A percentile compares a stretch with the other conserved stretches of the same genome.
phyloP scores from a whole-genome alignment of 2,113 vertebrate genomes.

The Parotia lawesii region DNA sequence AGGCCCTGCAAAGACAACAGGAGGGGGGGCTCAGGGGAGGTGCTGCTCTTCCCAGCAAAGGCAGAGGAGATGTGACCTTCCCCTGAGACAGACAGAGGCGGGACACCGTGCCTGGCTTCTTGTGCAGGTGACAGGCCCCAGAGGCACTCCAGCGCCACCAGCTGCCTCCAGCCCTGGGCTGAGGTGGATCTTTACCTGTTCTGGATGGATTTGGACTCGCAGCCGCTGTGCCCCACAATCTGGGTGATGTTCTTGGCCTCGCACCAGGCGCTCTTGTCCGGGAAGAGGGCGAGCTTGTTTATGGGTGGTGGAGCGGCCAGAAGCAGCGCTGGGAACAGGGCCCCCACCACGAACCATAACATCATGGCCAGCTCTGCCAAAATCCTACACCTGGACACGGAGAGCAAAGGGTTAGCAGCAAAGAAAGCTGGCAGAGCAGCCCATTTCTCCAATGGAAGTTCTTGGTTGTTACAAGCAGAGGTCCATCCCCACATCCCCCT shows the following conservation, averaged over 20 bases:
- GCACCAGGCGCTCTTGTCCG: conserved; percentile 98
- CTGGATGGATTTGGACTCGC: conserved; percentile 93
- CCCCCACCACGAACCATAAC: conserved; percentile 66
- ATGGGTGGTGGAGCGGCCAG: conserved; percentile 89
- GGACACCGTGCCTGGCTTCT: background rate
- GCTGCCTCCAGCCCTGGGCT: accelerated
- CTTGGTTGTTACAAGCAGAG: background rate
- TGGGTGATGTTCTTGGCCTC: conserved; percentile 99
- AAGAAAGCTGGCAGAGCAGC: accelerated
- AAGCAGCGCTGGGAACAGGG: conserved; percentile 78
- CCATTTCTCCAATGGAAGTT: accelerated
- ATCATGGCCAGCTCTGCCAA: conserved; percentile 66
- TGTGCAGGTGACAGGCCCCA: background rate
- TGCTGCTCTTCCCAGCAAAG: background rate
- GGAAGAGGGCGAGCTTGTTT: conserved; percentile 95
- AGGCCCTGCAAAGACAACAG: conserved; percentile 78
- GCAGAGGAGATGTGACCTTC: background rate
- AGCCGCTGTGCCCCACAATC: conserved; percentile 97
- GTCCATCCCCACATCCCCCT: background rate
- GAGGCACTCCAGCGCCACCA: background rate
- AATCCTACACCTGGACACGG: conserved; percentile 56
- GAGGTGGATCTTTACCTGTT: conserved; percentile 80
- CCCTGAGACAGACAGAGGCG: background rate
- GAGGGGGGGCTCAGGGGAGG: background rate
- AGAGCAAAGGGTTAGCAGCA: background rate